Percentiles rank a stretch among this genome's conserved stretches.
These are phyloP conservation scores for Ladona fulva DNA, from an alignment of 1,140 invertebrate species.

Conservation along the genomic window DNA sequence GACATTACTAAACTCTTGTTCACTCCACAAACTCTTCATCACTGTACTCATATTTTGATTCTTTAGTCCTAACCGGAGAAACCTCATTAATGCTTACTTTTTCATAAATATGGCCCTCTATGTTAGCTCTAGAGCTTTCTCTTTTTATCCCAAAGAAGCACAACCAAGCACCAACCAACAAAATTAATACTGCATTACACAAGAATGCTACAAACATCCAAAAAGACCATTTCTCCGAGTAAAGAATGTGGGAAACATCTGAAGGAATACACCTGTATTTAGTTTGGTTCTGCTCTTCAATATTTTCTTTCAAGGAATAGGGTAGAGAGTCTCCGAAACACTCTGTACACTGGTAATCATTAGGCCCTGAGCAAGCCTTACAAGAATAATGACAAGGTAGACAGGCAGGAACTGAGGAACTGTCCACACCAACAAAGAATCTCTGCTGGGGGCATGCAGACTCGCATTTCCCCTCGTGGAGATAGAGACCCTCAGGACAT, in stretches of 20 bases:
- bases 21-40: too few relatives aligned
- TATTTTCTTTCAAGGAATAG: slow-evolving; percentile 13
- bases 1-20: too few relatives aligned
- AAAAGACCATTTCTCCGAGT: neutral
- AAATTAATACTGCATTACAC: neutral
- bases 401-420: slow-evolving; percentile 29
- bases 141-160: too few relatives aligned
- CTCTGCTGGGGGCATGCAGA: slow-evolving; percentile 34
- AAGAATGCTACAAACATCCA: neutral
- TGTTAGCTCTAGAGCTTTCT: too few relatives aligned
- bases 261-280: neutral
- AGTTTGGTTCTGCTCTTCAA: neutral
- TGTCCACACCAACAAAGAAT: slow-evolving; percentile 21
- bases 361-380: slow-evolving; percentile 42
- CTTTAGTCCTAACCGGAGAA: too few relatives aligned
- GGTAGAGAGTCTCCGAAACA: slow-evolving; percentile 44
- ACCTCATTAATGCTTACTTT: too few relatives aligned
- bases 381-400: slow-evolving; percentile 50
- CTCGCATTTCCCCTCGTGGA: slow-evolving; percentile 36
- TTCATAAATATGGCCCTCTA: too few relatives aligned
- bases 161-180: neutral
- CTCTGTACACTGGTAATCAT: slow-evolving; percentile 44
- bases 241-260: neutral
- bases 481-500: slow-evolving; percentile 33
- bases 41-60: too few relatives aligned